phyloP scores from a whole-genome alignment of 2,888 invertebrate genomes.

The Rapana venosa region DNA sequence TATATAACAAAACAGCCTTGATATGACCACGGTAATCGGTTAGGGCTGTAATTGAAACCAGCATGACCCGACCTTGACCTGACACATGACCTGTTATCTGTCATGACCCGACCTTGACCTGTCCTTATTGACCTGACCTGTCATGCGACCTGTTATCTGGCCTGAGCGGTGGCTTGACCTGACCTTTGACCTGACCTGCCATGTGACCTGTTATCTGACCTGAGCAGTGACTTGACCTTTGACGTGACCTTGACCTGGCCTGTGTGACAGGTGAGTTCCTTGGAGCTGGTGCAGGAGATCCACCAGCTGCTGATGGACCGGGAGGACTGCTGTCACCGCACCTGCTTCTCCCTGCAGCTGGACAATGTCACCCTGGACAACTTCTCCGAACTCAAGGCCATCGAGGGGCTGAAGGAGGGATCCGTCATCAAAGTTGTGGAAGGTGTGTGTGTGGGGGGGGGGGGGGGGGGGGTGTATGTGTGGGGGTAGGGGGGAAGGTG shows the following conservation, averaged over 20 bases:
- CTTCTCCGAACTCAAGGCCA: slow-evolving; percentile 97
- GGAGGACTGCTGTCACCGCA: slow-evolving; percentile 98
- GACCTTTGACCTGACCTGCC: background rate
- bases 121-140: no score
- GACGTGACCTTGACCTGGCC: background rate
- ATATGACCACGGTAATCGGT: background rate
- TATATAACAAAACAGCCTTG: background rate
- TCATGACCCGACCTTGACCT: background rate
- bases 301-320: slow-evolving; percentile 98
- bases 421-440: slow-evolving; percentile 91
- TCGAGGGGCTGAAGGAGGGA: slow-evolving; percentile 96
- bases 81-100: no score
- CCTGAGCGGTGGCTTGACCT: no score
- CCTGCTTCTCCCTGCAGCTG: slow-evolving; percentile 97
- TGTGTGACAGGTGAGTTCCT: slow-evolving; percentile 88
- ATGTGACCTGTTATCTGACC: slow-evolving; percentile 1
- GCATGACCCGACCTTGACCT: background rate
- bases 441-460: slow-evolving; percentile 71
- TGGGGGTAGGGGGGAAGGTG: background rate
- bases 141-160: background rate
- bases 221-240: background rate
- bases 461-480: background rate
- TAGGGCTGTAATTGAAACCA: no score
- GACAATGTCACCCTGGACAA: slow-evolving; percentile 94
- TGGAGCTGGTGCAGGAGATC: slow-evolving; percentile 96